Percentiles rank a stretch among this genome's conserved stretches.
Conservation (phyloP, 2,797 vertebrate species). For the Coluber constrictor region DNA sequence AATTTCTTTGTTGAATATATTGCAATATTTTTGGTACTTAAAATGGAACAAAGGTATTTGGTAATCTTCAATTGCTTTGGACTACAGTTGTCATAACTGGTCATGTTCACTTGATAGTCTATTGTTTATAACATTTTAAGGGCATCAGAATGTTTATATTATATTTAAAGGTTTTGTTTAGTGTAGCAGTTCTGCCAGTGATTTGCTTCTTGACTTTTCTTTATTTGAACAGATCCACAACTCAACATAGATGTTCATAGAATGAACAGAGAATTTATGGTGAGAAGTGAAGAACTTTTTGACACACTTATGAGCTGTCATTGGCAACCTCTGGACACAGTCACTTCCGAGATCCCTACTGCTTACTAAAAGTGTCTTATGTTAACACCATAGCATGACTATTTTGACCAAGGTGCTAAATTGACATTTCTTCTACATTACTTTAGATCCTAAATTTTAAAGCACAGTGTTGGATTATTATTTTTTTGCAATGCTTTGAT, state of each 20-base stretch:
- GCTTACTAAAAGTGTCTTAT: conserved; percentile 64
- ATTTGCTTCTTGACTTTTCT: conserved; percentile 23
- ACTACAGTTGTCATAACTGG: background rate
- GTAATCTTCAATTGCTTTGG: background rate
- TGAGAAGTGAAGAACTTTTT: conserved; percentile 88
- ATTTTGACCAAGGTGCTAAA: conserved; percentile 72
- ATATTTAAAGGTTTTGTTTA: background rate
- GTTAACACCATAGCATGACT: conserved; percentile 65
- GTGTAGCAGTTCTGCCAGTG: background rate
- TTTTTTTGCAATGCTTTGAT: conserved; percentile 62
- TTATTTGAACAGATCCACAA: conserved; percentile 77
- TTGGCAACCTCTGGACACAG: conserved; percentile 87
- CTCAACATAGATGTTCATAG: conserved; percentile 81
- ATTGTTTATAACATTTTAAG: background rate
- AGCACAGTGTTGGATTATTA: conserved; percentile 67
- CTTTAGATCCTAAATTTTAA: conserved; percentile 67
- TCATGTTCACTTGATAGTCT: background rate
- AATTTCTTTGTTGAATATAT: background rate
- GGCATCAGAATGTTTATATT: background rate
- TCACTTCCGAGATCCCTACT: conserved; percentile 76
- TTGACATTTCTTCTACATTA: conserved; percentile 66
- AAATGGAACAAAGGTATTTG: background rate
- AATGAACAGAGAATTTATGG: conserved; percentile 88
- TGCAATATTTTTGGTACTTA: background rate
- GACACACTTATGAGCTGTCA: conserved; percentile 87